Evolutionary conservation across 2,797 vertebrate species (phyloP).

Genomic region (Mormyrus hasselquistii): DNA sequence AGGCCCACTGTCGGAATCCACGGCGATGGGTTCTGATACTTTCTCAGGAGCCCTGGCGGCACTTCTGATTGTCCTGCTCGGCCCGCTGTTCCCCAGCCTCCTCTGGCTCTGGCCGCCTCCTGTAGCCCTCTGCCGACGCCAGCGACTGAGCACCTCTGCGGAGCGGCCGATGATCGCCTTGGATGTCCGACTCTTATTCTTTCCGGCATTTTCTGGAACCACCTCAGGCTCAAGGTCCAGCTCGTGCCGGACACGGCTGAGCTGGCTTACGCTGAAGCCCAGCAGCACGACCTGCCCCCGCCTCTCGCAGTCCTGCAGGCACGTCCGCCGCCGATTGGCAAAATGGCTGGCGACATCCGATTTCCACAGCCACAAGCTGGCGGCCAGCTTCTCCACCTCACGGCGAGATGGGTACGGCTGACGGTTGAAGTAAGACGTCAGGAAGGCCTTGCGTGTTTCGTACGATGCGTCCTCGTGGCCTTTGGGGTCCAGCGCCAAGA

Average conservation of each 20-base stretch:
- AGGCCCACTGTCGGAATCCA: constrained; percentile 64
- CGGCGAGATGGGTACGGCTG: constrained; percentile 80
- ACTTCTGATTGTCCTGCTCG: constrained; percentile 61
- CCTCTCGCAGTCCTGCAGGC: constrained; percentile 72
- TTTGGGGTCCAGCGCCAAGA: constrained; percentile 83
- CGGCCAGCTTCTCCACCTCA: constrained; percentile 88
- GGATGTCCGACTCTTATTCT: constrained; percentile 55
- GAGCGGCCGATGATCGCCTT: constrained; percentile 65
- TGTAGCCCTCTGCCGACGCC: constrained; percentile 16
- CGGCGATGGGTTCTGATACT: constrained; percentile 59
- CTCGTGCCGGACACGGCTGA: constrained; percentile 83
- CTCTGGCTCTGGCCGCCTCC: constrained; percentile 19
- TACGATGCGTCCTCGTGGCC: constrained; percentile 88
- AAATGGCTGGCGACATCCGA: constrained; percentile 91
- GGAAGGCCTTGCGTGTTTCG: constrained; percentile 87
- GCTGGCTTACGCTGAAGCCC: constrained; percentile 87
- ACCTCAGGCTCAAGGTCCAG: constrained; percentile 76
- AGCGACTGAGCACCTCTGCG: constrained; percentile 47
- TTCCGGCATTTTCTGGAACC: constrained; percentile 67
- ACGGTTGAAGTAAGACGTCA: constrained; percentile 88
- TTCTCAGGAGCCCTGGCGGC: constrained; percentile 55
- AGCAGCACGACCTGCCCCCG: constrained; percentile 76
- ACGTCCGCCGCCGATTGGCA: constrained; percentile 74
- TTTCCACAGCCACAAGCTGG: constrained; percentile 92
- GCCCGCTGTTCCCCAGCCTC: constrained; percentile 36